Evolutionary conservation across 2,888 invertebrate genomes (phyloP), one percentile per base, ranked within the genome.

Genomic region (Meta bourneti): DNA sequence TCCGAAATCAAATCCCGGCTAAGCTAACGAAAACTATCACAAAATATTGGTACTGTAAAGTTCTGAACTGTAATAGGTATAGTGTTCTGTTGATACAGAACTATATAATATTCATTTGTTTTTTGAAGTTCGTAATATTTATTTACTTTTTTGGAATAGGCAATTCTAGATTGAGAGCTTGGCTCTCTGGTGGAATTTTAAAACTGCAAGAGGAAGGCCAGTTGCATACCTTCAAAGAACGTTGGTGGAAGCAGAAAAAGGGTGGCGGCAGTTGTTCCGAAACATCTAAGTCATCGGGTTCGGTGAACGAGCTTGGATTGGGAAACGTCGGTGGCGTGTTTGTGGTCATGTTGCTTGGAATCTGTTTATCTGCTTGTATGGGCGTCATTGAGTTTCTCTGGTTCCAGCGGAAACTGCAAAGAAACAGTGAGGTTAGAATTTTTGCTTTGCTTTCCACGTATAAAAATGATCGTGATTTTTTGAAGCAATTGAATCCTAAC

Each of bases 121-220:
- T 16, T 9, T 11, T 61, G 5, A 61, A 61, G 11, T 6, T 1
- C 5, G 13, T 78, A 51, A 54, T 19, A 79, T 19, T 19, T 6
- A 20, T 19, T 72, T 80, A 16, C 52, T 83, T 34, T n/a, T 34
- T 34, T 34, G 34, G 34, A 34, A 5, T 48, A 90, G 90, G 74
- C 9, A 79, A 72, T n/a, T 49, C 13, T 19, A 84, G 78, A 54
- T n/a, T 91, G 6, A 52, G 91, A 20, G 69, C 61, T 6, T 92
- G 92, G 89, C 98, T 99, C 94, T 98, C 98, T 94, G 98, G 98
- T 61, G 98, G 93, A 2, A 95, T 96, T 48, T 94, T 95, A 83
- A 94, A 94, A 90, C 94, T 96, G 48, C 95, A 95, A 94, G 96
- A 96, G 93, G 95, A 94, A 82, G 95, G 95, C 6, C 94, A 94